phyloP scores from a whole-genome alignment of 2,113 vertebrate species.

The Aegotheles bennettii region DNA sequence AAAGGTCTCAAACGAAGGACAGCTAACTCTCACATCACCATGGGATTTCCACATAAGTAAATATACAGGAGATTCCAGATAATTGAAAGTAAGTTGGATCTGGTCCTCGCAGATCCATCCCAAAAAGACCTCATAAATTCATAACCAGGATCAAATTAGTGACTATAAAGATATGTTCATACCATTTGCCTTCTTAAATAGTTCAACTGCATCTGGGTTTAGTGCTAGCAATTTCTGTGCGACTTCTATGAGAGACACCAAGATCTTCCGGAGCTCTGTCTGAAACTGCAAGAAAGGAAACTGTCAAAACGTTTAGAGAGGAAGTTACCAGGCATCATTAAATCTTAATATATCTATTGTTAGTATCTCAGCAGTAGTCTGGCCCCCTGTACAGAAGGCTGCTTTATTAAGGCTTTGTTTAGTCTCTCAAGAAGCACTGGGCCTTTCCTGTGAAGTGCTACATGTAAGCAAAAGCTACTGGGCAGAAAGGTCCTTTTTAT shows the following conservation, averaged over 20 bases:
- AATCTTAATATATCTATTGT: background rate
- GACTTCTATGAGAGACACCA: conserved; percentile 97
- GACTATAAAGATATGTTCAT: background rate
- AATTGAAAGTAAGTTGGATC: background rate
- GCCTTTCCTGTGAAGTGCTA: background rate
- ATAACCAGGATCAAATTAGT: background rate
- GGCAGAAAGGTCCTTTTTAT: background rate
- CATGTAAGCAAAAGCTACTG: background rate
- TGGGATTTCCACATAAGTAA: no score
- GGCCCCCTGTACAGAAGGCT: background rate
- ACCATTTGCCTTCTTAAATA: conserved; percentile 98
- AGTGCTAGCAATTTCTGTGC: conserved; percentile 94
- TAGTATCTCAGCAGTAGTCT: background rate
- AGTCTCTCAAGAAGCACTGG: background rate
- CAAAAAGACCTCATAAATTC: no score
- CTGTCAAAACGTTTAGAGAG: conserved; percentile 44
- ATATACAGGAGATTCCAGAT: background rate
- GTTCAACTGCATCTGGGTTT: conserved; percentile 96
- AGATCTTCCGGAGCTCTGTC: conserved; percentile 95
- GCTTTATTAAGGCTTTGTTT: background rate
- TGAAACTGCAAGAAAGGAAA: conserved; percentile 84
- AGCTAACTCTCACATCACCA: background rate
- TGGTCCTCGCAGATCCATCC: background rate
- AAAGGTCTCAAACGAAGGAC: background rate
- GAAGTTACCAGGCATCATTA: background rate